Conservation (phyloP, 2,888 invertebrate species). For the Anodontia alba region DNA sequence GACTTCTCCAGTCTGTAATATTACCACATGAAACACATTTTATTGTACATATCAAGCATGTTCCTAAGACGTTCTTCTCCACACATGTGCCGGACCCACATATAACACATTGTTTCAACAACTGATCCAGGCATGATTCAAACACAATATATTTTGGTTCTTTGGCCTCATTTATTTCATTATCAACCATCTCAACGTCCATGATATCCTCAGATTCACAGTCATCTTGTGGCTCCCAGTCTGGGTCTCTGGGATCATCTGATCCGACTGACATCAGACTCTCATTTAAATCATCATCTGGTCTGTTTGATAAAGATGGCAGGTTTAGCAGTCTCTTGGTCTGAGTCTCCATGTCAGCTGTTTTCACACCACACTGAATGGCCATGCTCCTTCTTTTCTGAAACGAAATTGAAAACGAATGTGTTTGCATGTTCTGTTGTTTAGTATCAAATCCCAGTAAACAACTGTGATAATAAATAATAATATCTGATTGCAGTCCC, state of each 20-base stretch:
- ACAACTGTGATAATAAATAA: no score
- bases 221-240: slow-evolving; percentile 11
- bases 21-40: neutral
- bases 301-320: neutral
- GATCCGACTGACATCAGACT: neutral
- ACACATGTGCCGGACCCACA: neutral
- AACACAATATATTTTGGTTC: slow-evolving; percentile 27
- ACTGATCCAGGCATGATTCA: slow-evolving; percentile 18
- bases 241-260: slow-evolving; percentile 8
- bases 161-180: neutral
- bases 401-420: no score
- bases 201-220: neutral
- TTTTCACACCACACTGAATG: neutral
- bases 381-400: neutral
- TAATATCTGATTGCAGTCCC: no score
- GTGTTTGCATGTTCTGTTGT: no score
- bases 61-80: neutral
- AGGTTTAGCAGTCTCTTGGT: neutral
- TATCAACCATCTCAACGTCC: neutral
- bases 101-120: neutral
- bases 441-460: no score
- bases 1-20: neutral
- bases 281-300: neutral
- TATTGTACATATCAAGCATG: neutral
- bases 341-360: neutral